phyloP scores from a whole-genome alignment of 2,113 vertebrate species.

The Perognathus longimembris region DNA sequence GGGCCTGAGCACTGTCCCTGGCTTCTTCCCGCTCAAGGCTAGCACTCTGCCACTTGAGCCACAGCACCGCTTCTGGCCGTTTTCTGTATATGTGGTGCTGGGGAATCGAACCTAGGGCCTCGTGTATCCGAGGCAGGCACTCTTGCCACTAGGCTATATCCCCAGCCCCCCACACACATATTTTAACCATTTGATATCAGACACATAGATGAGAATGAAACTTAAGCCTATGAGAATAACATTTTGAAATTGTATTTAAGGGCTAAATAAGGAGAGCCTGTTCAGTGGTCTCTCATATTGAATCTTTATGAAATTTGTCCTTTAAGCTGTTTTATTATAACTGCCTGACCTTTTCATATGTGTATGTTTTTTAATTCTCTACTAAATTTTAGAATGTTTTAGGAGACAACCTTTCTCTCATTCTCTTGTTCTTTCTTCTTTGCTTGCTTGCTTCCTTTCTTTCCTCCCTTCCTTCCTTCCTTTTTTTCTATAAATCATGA shows the following conservation, averaged over 20 bases:
- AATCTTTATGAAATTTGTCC: conserved; percentile 40
- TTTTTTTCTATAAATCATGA: conserved; percentile 28
- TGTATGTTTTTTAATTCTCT: conserved; percentile 25
- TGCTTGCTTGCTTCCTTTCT: no score
- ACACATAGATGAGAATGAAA: conserved; percentile 10
- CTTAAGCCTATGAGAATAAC: neutral
- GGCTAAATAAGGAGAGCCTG: neutral
- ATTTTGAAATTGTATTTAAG: conserved; percentile 14
- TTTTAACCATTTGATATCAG: conserved; percentile 25
- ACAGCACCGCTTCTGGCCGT: no score
- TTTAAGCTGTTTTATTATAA: neutral
- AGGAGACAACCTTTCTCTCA: neutral
- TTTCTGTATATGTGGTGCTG: no score
- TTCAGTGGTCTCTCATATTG: neutral
- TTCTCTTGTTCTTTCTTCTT: no score
- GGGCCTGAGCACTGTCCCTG: no score
- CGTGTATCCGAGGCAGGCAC: no score
- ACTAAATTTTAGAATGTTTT: neutral
- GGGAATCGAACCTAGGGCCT: no score
- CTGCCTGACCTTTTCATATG: neutral
- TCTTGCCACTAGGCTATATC: no score
- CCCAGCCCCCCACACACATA: neutral
- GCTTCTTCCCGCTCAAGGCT: no score
- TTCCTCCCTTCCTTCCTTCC: no score
- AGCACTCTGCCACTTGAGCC: no score